Evolutionary conservation across 2,113 vertebrate species (phyloP), one percentile per base, ranked within the genome.

Genomic region (Ivindomyrus marchei): DNA sequence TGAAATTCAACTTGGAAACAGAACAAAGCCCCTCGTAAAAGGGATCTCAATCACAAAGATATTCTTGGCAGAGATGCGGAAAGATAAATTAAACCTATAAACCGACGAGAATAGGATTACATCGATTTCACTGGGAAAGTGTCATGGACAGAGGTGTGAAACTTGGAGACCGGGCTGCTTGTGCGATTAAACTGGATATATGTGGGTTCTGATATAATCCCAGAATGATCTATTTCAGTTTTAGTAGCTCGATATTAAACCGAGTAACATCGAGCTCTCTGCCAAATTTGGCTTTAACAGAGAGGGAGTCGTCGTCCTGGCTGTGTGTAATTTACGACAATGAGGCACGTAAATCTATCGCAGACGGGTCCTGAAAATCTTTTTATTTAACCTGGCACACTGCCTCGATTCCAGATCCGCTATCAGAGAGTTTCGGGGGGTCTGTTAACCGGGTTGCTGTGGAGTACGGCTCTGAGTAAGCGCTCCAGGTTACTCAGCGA

Each of bases 381-480:
- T 77, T 85, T 93, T 91, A 91, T 92, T 92, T 91, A 62, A 92
- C 92, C 87, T 92, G 91, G 91, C 89, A 70, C 85, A 2, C 11
- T 52, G 53, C 7, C 77, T 9, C 4, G 56, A 80, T 39, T 88
- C 62, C 85, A 85, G 90, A 90, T 90, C 74, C 77, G 45, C 74
- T 88, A 90, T 90, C 86, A 58, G 62, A 88, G 39, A 21, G 58
- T 3, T 83, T 70, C 15, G 42, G 56, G 84, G 36, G 74, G 58
- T 87, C 58, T 52, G 31, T 87, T 90, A 87, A 90, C 46, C 15
- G 39, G 5, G 11, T 56, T 6, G 56, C 49, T 15, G 36, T 27
- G 42, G 52, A 47, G 58, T 85, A 19, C 8, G 24, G 13, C 50
- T 85, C 56, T 53, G 11, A 36, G 47, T 45, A 49, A 47, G 58